Percentiles rank a stretch among this genome's conserved stretches.
phyloP scores from a whole-genome alignment of 2,113 vertebrate species.

The Macrotus californicus region DNA sequence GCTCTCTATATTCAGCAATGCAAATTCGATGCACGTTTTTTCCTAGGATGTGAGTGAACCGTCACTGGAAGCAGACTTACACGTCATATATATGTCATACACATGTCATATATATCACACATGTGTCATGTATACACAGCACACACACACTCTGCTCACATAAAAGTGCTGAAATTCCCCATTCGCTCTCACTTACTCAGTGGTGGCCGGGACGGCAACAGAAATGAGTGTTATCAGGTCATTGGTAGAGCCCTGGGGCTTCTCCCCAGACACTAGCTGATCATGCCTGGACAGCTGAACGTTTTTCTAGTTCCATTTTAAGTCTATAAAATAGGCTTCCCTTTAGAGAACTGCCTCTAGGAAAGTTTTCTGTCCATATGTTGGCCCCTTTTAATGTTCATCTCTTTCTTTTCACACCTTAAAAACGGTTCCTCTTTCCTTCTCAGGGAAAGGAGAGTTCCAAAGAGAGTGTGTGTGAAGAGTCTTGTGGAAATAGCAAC shows the following conservation, averaged over 20 bases:
- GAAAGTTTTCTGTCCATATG: not conserved
- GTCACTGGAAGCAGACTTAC: not conserved
- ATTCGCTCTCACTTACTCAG: not conserved
- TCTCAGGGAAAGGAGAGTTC: not conserved
- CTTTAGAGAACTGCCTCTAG: not conserved
- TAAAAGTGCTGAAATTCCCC: not conserved
- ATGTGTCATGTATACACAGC: no score
- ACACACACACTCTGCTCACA: no score
- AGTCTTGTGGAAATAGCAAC: not conserved
- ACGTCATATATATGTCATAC: not conserved
- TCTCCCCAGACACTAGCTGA: not conserved
- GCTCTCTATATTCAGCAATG: not conserved
- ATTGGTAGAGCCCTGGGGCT: not conserved
- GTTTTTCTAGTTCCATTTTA: not conserved
- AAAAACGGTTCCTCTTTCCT: not conserved
- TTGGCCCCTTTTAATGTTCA: not conserved
- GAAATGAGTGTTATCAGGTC: not conserved
- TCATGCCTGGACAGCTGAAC: not conserved
- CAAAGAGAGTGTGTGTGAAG: not conserved
- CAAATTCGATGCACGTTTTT: not conserved
- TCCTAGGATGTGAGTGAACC: not conserved
- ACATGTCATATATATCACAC: no score
- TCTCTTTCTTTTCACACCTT: not conserved
- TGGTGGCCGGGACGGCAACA: not conserved
- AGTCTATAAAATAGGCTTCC: not conserved